A percentile compares a stretch with the other conserved stretches of the same genome.
These are phyloP conservation scores for Oryzias curvinotus DNA, from an alignment of 2,113 vertebrate genomes.

Conservation along the genomic window DNA sequence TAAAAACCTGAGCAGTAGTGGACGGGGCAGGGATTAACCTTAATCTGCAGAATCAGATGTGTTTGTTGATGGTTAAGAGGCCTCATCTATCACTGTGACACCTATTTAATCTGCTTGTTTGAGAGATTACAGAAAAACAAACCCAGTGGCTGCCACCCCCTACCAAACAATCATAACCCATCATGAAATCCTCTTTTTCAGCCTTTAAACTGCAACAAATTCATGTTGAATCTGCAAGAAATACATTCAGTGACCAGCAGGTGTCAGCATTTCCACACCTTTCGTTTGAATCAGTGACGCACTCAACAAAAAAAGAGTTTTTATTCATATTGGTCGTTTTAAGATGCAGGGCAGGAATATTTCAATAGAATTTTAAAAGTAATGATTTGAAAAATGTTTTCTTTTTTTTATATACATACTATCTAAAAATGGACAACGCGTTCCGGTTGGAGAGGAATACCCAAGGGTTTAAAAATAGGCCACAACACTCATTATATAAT, in stretches of 20 bases:
- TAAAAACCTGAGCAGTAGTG: conserved; percentile 45
- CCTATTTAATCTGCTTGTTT: conserved; percentile 61
- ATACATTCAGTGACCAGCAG: conserved; percentile 29
- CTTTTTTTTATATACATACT: too few species aligned
- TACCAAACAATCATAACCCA: conserved; percentile 18
- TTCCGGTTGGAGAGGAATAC: conserved; percentile 44
- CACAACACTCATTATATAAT: conserved; percentile 63
- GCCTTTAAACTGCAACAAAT: too few species aligned
- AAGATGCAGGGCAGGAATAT: conserved; percentile 13
- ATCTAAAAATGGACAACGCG: conserved; percentile 10
- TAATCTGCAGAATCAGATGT: conserved; percentile 52
- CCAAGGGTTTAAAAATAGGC: conserved; percentile 63
- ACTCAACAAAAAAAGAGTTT: conserved; percentile 44
- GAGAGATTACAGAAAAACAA: conserved; percentile 56
- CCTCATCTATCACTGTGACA: conserved; percentile 16
- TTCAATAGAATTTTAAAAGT: background rate
- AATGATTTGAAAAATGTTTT: too few species aligned
- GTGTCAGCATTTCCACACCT: conserved; percentile 58
- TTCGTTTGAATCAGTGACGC: conserved; percentile 32
- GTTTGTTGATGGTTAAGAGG: conserved; percentile 42
- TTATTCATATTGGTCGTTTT: conserved; percentile 37
- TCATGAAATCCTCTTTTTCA: too few species aligned
- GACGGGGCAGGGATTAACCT: conserved; percentile 35
- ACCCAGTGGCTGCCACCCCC: conserved; percentile 22
- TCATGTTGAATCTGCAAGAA: background rate